Percentiles rank a stretch among this genome's conserved stretches.
Conservation (phyloP, 2,113 vertebrate genomes). For the Glaucomys volans region DNA sequence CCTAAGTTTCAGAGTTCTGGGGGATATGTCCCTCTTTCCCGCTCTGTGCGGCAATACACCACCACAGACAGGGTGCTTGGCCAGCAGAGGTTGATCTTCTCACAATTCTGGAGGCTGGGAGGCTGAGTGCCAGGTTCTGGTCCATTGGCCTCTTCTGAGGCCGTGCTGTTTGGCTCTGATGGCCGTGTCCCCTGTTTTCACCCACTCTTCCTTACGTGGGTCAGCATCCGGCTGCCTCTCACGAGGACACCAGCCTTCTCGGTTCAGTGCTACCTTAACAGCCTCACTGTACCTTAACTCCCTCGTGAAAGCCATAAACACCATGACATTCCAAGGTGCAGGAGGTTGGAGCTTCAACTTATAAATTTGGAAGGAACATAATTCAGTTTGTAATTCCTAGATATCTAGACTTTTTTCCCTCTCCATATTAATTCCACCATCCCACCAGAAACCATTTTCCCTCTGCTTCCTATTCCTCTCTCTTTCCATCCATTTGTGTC, state of each 20-base stretch:
- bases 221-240: neutral
- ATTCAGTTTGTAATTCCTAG: neutral
- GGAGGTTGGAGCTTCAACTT: too few relatives aligned
- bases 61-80: too few relatives aligned
- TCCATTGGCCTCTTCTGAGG: neutral
- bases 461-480: neutral
- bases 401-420: neutral
- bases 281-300: neutral
- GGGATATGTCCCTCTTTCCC: too few relatives aligned
- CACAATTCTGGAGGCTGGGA: neutral
- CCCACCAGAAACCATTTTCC: neutral
- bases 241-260: neutral
- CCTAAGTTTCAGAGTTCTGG: too few relatives aligned
- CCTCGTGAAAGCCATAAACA: neutral
- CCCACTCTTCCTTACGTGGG: neutral
- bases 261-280: neutral
- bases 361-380: neutral
- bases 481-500: neutral
- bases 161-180: neutral
- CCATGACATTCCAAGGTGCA: too few relatives aligned
- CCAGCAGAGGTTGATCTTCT: neutral
- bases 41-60: fast-evolving
- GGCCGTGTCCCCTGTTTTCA: neutral
- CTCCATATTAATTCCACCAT: neutral
- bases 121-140: neutral